Conservation (phyloP, 2,888 invertebrate species). For the Lathronympha strigana region DNA sequence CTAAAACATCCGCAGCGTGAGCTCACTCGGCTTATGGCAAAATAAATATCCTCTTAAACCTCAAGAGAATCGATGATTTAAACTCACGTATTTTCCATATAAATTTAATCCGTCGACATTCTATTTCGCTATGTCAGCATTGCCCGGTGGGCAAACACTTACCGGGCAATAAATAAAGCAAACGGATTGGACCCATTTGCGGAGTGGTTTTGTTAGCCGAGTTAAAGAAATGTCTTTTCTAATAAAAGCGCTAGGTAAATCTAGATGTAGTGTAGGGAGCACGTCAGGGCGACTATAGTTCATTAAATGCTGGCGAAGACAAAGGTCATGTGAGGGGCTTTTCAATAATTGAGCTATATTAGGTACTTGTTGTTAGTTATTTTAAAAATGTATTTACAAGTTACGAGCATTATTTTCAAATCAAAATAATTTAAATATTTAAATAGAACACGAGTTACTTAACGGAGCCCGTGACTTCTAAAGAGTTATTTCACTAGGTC, state of each 20-base stretch:
- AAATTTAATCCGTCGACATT: conserved; percentile 1
- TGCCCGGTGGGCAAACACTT: conserved; percentile 19
- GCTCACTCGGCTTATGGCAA: background rate
- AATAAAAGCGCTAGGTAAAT: conserved; percentile 56
- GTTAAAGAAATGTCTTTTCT: conserved; percentile 52
- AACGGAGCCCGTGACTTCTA: too few species aligned
- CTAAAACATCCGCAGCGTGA: background rate
- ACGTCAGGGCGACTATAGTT: conserved; percentile 1
- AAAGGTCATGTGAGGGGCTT: too few species aligned
- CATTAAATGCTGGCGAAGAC: background rate
- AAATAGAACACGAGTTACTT: too few species aligned
- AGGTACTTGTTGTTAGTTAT: too few species aligned
- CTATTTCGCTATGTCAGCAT: conserved; percentile 10
- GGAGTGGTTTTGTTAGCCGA: conserved; percentile 49
- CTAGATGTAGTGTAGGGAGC: conserved; percentile 45
- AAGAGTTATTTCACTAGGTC: too few species aligned
- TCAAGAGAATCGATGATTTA: background rate
- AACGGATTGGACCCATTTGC: conserved; percentile 33
- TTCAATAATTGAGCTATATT: too few species aligned
- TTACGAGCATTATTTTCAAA: too few species aligned
- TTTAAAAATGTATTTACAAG: too few species aligned
- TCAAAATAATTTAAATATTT: too few species aligned
- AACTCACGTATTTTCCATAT: background rate
- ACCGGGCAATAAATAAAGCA: conserved; percentile 26
- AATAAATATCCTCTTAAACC: background rate